phyloP scores from a whole-genome alignment of 2,797 vertebrate species.

The Danio albolineatus region DNA sequence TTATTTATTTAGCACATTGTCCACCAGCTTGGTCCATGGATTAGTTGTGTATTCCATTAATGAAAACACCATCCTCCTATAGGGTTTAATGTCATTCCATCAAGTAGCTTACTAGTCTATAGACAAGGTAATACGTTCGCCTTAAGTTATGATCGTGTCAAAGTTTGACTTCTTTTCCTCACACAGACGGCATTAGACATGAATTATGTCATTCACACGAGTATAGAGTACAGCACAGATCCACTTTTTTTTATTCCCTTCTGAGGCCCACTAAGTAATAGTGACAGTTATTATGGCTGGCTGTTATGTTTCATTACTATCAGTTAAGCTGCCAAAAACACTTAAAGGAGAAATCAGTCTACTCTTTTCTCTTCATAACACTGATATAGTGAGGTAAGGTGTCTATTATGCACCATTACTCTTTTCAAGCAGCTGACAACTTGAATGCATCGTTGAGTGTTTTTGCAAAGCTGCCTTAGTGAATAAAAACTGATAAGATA shows the following conservation, averaged over 20 bases:
- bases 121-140: background rate
- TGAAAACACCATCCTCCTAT: background rate
- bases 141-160: conserved; percentile 6
- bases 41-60: too few relatives aligned
- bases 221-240: background rate
- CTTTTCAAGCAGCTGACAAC: conserved; percentile 29
- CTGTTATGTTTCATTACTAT: conserved; percentile 59
- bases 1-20: too few relatives aligned
- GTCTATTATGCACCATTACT: conserved; percentile 50
- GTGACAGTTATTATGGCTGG: conserved; percentile 52
- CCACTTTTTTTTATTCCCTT: conserved; percentile 21
- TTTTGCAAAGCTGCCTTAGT: conserved; percentile 4
- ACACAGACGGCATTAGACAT: background rate
- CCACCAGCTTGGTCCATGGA: too few relatives aligned
- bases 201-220: background rate
- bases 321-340: conserved; percentile 58
- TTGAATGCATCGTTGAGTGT: conserved; percentile 8
- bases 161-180: conserved; percentile 16
- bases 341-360: conserved; percentile 32
- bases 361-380: conserved; percentile 36
- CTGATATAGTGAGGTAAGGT: conserved; percentile 41
- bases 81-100: background rate
- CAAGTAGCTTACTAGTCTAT: conserved; percentile 1
- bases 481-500: conserved; percentile 17
- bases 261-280: conserved; percentile 48